These are phyloP conservation scores for Pagetopsis macropterus DNA, from an alignment of 2,797 vertebrate genomes.

Conservation along the genomic window DNA sequence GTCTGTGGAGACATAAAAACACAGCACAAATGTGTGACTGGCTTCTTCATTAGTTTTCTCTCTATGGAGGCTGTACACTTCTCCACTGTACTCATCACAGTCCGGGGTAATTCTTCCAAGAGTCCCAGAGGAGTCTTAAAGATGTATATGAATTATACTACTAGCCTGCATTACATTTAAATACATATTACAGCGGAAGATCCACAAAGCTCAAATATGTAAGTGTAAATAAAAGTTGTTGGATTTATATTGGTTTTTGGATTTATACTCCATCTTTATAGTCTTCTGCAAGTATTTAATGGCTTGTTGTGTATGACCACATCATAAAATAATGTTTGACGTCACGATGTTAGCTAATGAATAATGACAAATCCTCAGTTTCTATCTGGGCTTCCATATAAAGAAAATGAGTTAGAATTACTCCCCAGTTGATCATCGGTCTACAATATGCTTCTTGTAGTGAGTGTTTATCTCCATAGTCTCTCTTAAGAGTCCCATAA, in stretches of 20 bases:
- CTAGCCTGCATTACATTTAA: conserved; percentile 6
- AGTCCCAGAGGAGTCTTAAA: conserved; percentile 14
- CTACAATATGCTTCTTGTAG: conserved; percentile 59
- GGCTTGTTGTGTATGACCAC: conserved; percentile 15
- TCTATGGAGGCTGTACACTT: not conserved
- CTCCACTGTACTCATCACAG: conserved; percentile 8
- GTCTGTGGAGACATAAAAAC: not conserved
- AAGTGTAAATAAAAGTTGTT: conserved; percentile 12
- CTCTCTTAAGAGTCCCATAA: conserved; percentile 57
- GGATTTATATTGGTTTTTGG: not conserved
- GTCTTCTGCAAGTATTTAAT: not conserved
- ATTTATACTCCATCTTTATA: conserved; percentile 17
- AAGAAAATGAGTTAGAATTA: conserved; percentile 20
- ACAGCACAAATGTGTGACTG: conserved; percentile 4
- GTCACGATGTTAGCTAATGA: not conserved
- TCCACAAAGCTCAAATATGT: conserved; percentile 23
- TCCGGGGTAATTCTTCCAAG: not conserved
- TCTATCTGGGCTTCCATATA: conserved; percentile 34
- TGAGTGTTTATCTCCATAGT: conserved; percentile 54
- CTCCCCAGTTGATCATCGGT: conserved; percentile 50
- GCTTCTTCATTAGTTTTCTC: conserved; percentile 3
- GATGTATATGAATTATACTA: conserved; percentile 32
- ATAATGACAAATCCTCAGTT: conserved; percentile 25
- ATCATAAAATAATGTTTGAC: conserved; percentile 21
- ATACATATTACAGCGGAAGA: conserved; percentile 25